These are phyloP conservation scores for Phyllostomus discolor DNA, from an alignment of 2,113 vertebrate genomes.

Conservation along the genomic window DNA sequence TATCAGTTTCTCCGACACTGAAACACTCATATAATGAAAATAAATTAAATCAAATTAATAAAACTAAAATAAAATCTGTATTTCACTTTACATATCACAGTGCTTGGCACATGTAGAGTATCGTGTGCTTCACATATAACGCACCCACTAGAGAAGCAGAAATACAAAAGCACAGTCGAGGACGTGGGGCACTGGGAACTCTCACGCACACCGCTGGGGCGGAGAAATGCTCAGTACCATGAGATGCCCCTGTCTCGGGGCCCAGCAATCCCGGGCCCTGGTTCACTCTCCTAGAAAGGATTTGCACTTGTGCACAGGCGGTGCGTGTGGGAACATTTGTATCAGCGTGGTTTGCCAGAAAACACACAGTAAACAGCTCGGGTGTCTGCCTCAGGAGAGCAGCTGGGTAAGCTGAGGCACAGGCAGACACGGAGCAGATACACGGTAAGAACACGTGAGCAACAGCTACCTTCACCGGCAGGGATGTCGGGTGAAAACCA, in stretches of 20 bases:
- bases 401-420: background rate
- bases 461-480: too few species aligned
- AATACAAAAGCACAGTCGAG: background rate
- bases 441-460: background rate
- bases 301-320: background rate
- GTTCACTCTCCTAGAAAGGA: background rate
- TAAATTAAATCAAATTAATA: background rate
- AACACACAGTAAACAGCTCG: background rate
- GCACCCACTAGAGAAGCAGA: background rate
- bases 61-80: background rate
- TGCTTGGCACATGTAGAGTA: background rate
- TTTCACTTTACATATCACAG: background rate
- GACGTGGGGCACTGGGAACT: background rate
- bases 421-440: background rate
- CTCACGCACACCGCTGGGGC: background rate
- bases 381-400: background rate
- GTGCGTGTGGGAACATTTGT: background rate
- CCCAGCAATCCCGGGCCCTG: background rate
- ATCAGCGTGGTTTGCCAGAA: background rate
- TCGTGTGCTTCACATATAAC: background rate
- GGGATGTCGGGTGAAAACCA: background rate
- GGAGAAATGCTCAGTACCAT: background rate
- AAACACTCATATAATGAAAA: background rate
- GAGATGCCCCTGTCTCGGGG: background rate
- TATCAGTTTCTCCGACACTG: background rate